phyloP scores from a whole-genome alignment of 2,797 vertebrate genomes.

The Anguilla pacifica region DNA sequence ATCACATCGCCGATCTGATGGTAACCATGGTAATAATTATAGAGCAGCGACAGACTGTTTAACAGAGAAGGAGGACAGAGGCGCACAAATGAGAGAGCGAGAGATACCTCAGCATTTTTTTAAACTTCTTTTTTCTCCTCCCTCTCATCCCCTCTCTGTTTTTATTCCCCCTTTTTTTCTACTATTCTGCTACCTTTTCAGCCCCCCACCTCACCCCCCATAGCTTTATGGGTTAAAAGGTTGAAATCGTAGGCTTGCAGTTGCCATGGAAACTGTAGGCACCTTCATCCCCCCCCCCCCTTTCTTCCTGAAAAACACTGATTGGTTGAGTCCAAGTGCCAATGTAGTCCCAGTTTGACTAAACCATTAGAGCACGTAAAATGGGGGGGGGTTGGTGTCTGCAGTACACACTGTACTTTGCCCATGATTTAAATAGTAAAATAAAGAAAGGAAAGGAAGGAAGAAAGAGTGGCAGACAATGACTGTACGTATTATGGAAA shows the following conservation, averaged over 20 bases:
- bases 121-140: background rate
- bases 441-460: background rate
- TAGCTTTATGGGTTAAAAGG: constrained; percentile 31
- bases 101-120: background rate
- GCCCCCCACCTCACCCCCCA: background rate
- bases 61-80: constrained; percentile 25
- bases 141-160: constrained; percentile 1
- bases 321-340: constrained; percentile 31
- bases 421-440: background rate
- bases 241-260: constrained; percentile 38
- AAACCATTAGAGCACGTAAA: constrained; percentile 10
- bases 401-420: constrained; percentile 14
- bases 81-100: constrained; percentile 1
- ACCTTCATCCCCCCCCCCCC: constrained; percentile 25
- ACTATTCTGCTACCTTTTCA: constrained; percentile 10
- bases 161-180: background rate
- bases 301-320: constrained; percentile 24
- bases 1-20: constrained; percentile 38
- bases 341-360: constrained; percentile 18
- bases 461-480: background rate
- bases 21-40: constrained; percentile 59
- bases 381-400: background rate
- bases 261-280: constrained; percentile 43
- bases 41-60: constrained; percentile 43
- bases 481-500: background rate